phyloP scores from a whole-genome alignment of 2,888 invertebrate genomes.

The Cantharis lateralis region DNA sequence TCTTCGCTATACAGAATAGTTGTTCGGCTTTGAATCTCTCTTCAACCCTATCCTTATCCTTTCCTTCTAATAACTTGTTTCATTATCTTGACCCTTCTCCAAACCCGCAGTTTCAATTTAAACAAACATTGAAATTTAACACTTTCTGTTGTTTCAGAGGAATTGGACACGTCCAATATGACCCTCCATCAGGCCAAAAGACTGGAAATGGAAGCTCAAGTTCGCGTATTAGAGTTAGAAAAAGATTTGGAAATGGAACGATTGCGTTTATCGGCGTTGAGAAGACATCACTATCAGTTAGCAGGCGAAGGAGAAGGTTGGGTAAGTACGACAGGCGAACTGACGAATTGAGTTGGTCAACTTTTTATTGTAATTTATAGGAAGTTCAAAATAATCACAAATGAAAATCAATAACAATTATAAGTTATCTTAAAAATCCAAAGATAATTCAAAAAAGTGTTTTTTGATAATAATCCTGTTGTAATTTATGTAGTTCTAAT shows the following conservation, averaged over 20 bases:
- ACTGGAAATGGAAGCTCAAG: conserved; percentile 97
- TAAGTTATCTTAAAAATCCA: not conserved
- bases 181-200: conserved; percentile 93
- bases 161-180: conserved; percentile 86
- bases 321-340: conserved; percentile 11
- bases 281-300: conserved; percentile 90
- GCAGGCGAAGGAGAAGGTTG: conserved; percentile 67
- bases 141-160: conserved; percentile 58
- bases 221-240: conserved; percentile 91
- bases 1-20: no score
- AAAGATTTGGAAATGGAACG: conserved; percentile 88
- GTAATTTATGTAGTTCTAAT: conserved; percentile 10
- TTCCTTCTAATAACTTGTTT: no score
- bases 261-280: conserved; percentile 78
- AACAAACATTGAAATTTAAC: no score
- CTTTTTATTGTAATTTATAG: not conserved
- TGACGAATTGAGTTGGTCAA: not conserved
- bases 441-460: not conserved
- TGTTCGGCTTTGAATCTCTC: no score
- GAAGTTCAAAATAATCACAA: not conserved
- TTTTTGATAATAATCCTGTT: conserved; percentile 3
- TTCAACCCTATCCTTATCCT: no score
- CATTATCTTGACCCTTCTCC: no score
- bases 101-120: no score
- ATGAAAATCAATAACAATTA: not conserved